These are phyloP conservation scores for Nephotettix cincticeps DNA, from an alignment of 1,140 invertebrate genomes.

Conservation along the genomic window DNA sequence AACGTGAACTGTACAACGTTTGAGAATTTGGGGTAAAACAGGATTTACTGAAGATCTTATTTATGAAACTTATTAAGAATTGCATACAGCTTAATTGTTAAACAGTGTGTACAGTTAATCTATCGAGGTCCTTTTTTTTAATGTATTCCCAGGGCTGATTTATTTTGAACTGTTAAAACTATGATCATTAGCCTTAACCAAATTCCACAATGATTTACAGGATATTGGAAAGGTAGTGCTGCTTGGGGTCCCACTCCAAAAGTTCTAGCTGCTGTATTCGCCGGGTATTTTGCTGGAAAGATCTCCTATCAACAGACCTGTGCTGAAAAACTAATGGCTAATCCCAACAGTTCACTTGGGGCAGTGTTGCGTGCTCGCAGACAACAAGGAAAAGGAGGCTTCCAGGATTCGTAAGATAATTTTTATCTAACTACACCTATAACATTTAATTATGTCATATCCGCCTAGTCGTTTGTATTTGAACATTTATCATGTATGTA, in stretches of 20 bases:
- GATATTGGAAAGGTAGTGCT: constrained; percentile 54
- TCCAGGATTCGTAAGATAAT: constrained; percentile 14
- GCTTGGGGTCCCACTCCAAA: constrained; percentile 66
- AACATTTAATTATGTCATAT: no score
- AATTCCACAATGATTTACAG: constrained; percentile 40
- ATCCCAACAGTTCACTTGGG: constrained; percentile 62
- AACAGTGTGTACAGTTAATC: constrained; percentile 13
- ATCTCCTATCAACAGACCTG: constrained; percentile 71
- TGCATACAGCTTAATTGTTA: not conserved
- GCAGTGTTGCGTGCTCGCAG: constrained; percentile 57
- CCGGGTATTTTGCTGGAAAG: constrained; percentile 76
- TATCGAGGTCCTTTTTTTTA: constrained; percentile 24
- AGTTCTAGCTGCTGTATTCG: constrained; percentile 58
- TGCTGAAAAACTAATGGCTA: constrained; percentile 70
- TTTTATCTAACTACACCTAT: no score
- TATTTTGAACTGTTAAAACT: not conserved
- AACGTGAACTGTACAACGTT: no score
- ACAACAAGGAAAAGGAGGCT: constrained; percentile 14
- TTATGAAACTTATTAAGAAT: no score
- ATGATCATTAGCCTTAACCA: constrained; percentile 9
- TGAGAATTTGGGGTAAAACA: no score
- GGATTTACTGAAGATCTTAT: no score
- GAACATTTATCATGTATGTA: no score
- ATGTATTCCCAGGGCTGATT: not conserved
- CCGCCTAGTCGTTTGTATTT: no score